Evolutionary conservation across 2,888 invertebrate species (phyloP).

Genomic region (Lamellibrachia satsuma): DNA sequence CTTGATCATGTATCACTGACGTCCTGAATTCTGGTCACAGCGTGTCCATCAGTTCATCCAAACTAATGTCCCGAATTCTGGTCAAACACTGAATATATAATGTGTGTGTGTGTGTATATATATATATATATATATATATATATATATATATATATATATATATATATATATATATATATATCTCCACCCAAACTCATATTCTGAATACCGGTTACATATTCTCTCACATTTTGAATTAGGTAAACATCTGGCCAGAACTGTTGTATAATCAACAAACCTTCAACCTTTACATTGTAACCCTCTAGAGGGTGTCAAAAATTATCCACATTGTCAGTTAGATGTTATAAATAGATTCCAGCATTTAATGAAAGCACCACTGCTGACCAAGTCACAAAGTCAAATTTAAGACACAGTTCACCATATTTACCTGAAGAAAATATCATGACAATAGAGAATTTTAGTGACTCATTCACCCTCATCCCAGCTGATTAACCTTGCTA

Average conservation of each 20-base stretch:
- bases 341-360: background rate
- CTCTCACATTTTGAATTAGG: no score
- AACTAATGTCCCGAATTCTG: background rate
- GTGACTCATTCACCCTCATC: background rate
- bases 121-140: no score
- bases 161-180: no score
- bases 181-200: no score
- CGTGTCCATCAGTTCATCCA: background rate
- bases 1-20: background rate
- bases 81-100: background rate
- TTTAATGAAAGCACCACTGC: background rate
- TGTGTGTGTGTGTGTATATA: background rate
- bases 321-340: background rate
- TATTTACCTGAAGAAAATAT: background rate
- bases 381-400: background rate
- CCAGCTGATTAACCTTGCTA: background rate
- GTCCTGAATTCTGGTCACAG: background rate
- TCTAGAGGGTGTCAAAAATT: background rate
- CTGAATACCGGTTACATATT: no score
- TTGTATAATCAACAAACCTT: no score
- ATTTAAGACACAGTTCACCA: background rate
- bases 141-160: no score
- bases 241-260: no score
- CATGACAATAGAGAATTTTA: background rate
- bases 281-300: background rate